A percentile compares a stretch with the other conserved stretches of the same genome.
Conservation (phyloP, 1,140 invertebrate species). For the Tetramorium alpestre region DNA sequence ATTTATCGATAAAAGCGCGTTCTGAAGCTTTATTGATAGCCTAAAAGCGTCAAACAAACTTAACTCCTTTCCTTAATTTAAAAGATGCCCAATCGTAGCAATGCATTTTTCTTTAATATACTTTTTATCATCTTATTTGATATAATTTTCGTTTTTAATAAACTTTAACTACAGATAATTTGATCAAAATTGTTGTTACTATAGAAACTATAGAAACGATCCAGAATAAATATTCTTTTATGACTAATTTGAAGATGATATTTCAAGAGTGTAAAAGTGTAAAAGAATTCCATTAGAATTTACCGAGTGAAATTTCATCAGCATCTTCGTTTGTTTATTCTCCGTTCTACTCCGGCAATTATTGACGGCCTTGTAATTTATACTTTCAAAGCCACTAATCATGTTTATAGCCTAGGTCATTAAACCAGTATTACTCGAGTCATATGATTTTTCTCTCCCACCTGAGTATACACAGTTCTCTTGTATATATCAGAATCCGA, state of each 20-base stretch:
- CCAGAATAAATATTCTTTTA: neutral
- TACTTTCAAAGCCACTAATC: neutral
- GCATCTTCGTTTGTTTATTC: neutral
- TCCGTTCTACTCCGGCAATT: constrained; percentile 21
- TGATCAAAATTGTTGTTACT: neutral
- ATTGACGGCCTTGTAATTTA: constrained; percentile 6
- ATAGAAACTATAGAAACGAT: neutral
- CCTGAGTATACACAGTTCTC: neutral
- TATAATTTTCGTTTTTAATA: neutral
- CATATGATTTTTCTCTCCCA: neutral
- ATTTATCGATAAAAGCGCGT: too few species aligned
- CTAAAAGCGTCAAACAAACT: neutral
- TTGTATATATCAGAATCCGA: constrained; percentile 14
- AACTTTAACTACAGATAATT: constrained; percentile 3
- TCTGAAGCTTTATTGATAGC: neutral
- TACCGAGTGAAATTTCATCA: neutral
- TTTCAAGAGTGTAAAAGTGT: neutral
- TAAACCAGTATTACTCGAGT: constrained; percentile 49
- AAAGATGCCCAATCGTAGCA: neutral
- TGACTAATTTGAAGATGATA: neutral
- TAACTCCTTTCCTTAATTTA: neutral
- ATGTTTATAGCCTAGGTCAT: constrained; percentile 2
- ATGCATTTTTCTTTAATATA: neutral
- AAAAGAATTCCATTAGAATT: neutral
- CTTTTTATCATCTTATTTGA: neutral